Evolutionary conservation across 2,797 vertebrate species (phyloP).

Genomic region (Aythya fuligula): DNA sequence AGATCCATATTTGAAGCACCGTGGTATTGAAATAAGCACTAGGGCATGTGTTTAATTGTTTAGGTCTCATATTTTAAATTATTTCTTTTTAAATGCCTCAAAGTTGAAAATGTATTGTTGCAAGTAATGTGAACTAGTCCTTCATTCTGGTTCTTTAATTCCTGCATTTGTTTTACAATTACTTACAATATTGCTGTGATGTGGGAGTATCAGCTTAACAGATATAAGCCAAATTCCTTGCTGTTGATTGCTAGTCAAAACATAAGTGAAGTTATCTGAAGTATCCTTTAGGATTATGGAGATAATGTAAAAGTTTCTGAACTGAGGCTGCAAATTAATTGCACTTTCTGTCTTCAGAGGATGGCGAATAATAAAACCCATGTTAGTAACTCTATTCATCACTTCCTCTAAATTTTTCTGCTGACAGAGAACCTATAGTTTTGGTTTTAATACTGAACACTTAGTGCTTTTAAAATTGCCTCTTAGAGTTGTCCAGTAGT

Average conservation of each 20-base stretch:
- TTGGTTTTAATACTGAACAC: not conserved
- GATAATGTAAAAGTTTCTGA: not conserved
- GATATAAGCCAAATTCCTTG: not conserved
- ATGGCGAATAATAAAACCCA: not conserved
- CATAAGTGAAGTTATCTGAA: not conserved
- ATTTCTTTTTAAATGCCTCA: not conserved
- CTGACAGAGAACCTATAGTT: not conserved
- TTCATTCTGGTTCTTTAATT: not conserved
- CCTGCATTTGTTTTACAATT: not conserved
- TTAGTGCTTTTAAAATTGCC: not conserved
- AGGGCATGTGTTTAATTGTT: not conserved
- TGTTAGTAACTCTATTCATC: not conserved
- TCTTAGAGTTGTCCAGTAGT: not conserved
- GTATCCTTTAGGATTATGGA: not conserved
- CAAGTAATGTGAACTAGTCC: not conserved
- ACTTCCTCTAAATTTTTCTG: not conserved
- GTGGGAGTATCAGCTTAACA: not conserved
- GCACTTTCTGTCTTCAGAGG: not conserved
- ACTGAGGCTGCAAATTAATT: not conserved
- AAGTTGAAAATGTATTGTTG: not conserved
- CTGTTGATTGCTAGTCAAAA: not conserved
- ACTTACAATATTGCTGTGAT: not conserved
- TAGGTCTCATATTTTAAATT: not conserved
- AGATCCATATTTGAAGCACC: not conserved
- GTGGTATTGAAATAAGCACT: not conserved